A percentile compares a stretch with the other conserved stretches of the same genome.
Conservation (phyloP, 1,140 invertebrate genomes). For the Drosophila mojavensis region DNA sequence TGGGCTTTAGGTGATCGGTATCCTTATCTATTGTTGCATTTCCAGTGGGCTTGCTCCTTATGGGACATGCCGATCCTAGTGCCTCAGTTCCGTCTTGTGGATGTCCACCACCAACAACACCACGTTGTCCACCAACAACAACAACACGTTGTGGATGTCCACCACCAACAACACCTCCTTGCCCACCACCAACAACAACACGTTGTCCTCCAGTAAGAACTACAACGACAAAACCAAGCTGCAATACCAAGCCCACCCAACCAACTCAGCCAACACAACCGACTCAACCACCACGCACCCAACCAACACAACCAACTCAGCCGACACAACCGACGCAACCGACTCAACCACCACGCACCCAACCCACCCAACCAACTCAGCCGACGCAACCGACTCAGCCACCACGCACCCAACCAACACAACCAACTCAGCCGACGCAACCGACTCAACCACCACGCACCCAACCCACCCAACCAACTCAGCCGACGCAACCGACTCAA, state of each 20-base stretch:
- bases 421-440: too few species aligned
- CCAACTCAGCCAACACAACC: slow-evolving; percentile 1
- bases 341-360: too few species aligned
- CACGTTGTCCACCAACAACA: background rate
- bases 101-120: background rate
- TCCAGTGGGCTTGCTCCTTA: slow-evolving; percentile 1
- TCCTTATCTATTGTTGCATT: background rate
- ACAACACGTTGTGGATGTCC: background rate
- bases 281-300: too few species aligned
- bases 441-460: too few species aligned
- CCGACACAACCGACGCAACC: too few species aligned
- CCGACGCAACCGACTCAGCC: too few species aligned
- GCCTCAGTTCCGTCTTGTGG: background rate
- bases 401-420: too few species aligned
- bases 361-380: too few species aligned
- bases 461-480: too few species aligned
- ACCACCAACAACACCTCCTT: background rate
- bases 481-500: too few species aligned
- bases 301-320: too few species aligned
- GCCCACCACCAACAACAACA: background rate
- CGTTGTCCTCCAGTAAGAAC: background rate
- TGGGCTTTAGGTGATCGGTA: too few species aligned
- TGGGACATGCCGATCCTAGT: background rate
- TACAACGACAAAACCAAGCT: background rate
- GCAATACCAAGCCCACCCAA: background rate